These are phyloP conservation scores for Labroides dimidiatus DNA, from an alignment of 2,797 vertebrate genomes.

Conservation along the genomic window DNA sequence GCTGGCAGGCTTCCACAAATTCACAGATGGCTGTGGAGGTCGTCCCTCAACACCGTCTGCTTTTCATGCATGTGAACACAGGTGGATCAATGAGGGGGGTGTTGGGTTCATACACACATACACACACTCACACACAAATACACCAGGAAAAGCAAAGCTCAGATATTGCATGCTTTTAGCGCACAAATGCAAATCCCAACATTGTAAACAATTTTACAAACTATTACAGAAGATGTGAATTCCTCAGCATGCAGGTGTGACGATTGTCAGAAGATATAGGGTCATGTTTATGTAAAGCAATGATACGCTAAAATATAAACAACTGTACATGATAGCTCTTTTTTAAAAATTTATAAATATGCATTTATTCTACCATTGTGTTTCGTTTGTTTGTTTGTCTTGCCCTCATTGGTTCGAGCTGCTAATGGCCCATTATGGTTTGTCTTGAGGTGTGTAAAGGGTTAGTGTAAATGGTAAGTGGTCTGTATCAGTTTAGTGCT, in stretches of 20 bases:
- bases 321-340: background rate
- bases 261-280: background rate
- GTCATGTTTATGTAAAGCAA: background rate
- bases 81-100: slow-evolving; percentile 31
- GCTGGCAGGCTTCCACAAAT: slow-evolving; percentile 25
- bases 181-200: background rate
- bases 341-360: background rate
- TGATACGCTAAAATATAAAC: background rate
- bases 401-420: too few relatives aligned
- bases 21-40: slow-evolving; percentile 50
- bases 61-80: slow-evolving; percentile 35
- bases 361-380: too few relatives aligned
- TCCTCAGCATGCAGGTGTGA: background rate
- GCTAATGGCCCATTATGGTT: too few relatives aligned
- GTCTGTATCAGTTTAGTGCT: too few relatives aligned
- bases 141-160: background rate
- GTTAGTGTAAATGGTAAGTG: too few relatives aligned
- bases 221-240: too few relatives aligned
- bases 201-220: background rate
- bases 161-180: too few relatives aligned
- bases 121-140: slow-evolving; percentile 13
- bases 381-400: too few relatives aligned
- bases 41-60: slow-evolving; percentile 22
- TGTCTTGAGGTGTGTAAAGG: too few relatives aligned
- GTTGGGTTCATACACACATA: too few relatives aligned